Evolutionary conservation across 2,113 vertebrate genomes (phyloP).

Genomic region (Scalopus aquaticus): DNA sequence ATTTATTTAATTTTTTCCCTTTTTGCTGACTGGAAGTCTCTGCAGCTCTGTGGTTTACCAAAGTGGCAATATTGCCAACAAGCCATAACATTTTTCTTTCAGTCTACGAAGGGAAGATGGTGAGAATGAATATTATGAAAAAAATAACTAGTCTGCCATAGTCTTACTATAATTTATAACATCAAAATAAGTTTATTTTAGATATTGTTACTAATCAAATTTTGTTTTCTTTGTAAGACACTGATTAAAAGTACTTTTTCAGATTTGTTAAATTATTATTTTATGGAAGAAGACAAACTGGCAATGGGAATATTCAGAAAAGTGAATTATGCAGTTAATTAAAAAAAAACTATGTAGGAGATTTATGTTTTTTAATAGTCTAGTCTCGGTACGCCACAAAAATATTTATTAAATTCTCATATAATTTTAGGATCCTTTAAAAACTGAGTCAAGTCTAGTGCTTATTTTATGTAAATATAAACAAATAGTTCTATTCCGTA

Average conservation of each 20-base stretch:
- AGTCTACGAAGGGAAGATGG: too few species aligned
- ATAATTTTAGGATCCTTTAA: background rate
- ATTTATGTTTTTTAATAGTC: background rate
- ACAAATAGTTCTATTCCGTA: background rate
- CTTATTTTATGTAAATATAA: background rate
- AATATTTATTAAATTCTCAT: background rate
- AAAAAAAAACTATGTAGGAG: background rate
- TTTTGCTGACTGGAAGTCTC: too few species aligned
- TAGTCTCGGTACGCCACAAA: background rate
- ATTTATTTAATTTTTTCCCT: too few species aligned
- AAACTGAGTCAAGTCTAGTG: background rate
- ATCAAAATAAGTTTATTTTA: background rate
- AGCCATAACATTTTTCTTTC: too few species aligned
- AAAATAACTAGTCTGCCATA: background rate
- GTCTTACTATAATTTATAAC: background rate
- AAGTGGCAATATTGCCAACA: too few species aligned
- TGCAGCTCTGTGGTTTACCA: too few species aligned
- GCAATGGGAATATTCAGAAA: background rate
- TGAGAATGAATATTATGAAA: background rate
- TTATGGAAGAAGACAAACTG: background rate
- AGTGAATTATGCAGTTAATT: background rate
- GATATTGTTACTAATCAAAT: background rate
- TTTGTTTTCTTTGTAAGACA: background rate
- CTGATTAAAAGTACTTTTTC: background rate
- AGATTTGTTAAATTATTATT: background rate